A percentile compares a stretch with the other conserved stretches of the same genome.
Conservation (phyloP, 2,113 vertebrate species). For the Sander vitreus region DNA sequence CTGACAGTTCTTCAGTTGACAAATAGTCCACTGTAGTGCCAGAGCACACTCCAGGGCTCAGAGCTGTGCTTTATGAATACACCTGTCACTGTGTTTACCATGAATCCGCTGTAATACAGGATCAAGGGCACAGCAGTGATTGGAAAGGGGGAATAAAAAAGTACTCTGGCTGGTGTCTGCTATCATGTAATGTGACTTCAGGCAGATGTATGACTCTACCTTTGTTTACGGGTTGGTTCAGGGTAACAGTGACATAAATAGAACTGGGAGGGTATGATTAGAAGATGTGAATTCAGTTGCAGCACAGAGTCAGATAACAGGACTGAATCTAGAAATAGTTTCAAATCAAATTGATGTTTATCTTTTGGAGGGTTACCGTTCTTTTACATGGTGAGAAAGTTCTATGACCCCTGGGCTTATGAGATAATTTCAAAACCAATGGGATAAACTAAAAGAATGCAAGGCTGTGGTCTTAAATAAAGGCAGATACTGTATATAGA, state of each 20-base stretch:
- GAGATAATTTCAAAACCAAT: conserved; percentile 26
- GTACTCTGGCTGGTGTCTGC: conserved; percentile 47
- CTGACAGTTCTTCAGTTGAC: conserved; percentile 73
- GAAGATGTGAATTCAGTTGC: conserved; percentile 13
- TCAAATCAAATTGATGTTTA: conserved; percentile 40
- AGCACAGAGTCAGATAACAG: conserved; percentile 1
- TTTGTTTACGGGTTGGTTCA: conserved; percentile 40
- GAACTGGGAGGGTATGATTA: conserved; percentile 30
- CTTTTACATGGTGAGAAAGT: conserved; percentile 30
- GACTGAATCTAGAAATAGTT: conserved; percentile 21
- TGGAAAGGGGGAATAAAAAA: conserved; percentile 65
- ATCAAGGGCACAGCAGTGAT: conserved; percentile 76
- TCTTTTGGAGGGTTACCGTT: conserved; percentile 23
- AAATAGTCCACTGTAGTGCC: conserved; percentile 65
- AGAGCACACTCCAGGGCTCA: conserved; percentile 61
- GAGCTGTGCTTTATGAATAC: conserved; percentile 77
- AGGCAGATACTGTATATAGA: background rate
- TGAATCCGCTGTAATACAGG: conserved; percentile 75
- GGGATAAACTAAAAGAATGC: background rate
- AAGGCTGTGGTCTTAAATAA: background rate
- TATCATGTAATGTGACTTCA: conserved; percentile 57
- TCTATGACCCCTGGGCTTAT: conserved; percentile 1
- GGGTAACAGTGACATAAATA: conserved; percentile 39
- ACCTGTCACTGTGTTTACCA: conserved; percentile 81
- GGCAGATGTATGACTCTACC: conserved; percentile 62